phyloP scores from a whole-genome alignment of 2,888 invertebrate species.

The Meiosimyza platycephala region DNA sequence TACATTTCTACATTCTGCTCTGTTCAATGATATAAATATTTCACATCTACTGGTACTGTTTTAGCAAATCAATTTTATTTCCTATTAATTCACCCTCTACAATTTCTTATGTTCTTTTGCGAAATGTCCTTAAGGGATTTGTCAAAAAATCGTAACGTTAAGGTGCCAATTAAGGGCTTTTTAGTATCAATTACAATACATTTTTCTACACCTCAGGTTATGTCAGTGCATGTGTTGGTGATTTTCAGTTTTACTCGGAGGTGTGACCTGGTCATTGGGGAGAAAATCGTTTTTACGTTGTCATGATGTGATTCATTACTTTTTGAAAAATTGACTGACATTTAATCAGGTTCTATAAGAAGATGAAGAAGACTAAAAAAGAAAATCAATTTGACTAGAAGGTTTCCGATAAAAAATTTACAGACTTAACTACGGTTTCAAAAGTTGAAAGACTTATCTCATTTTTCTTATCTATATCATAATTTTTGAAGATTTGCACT shows the following conservation, averaged over 20 bases:
- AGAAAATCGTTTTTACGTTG: constrained; percentile 57
- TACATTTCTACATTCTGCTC: neutral
- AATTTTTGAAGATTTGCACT: too few species aligned
- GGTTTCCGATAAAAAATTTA: too few species aligned
- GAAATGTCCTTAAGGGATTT: constrained; percentile 60
- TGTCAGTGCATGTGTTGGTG: constrained; percentile 23
- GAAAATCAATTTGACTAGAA: too few species aligned
- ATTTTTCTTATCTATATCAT: too few species aligned
- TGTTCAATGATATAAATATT: neutral
- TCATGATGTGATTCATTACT: constrained; percentile 57
- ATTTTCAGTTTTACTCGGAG: constrained; percentile 40
- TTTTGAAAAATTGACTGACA: constrained; percentile 25
- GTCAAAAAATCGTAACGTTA: constrained; percentile 62
- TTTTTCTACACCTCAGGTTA: constrained; percentile 52
- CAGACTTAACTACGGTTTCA: too few species aligned
- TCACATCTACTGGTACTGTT: neutral
- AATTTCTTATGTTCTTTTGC: neutral
- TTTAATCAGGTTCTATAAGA: too few species aligned
- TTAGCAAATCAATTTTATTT: constrained; percentile 34
- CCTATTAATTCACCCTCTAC: constrained; percentile 48
- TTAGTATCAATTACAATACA: constrained; percentile 68
- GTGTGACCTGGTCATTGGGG: constrained; percentile 48
- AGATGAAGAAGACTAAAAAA: too few species aligned
- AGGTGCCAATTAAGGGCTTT: constrained; percentile 68
- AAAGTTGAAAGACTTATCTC: too few species aligned